Conservation (phyloP, 2,888 invertebrate genomes). For the Nomada ferruginata region DNA sequence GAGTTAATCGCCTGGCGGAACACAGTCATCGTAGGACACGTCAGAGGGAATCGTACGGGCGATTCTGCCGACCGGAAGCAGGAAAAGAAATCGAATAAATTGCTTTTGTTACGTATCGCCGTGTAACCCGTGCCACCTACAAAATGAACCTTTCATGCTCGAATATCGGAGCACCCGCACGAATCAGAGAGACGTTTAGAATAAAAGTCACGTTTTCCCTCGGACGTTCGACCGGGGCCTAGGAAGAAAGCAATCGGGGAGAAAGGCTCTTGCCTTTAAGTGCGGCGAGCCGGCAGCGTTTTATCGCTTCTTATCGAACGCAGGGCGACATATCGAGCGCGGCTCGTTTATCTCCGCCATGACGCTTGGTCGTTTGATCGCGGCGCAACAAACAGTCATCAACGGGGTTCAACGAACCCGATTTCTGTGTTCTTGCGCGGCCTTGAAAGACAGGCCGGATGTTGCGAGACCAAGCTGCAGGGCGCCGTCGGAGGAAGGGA, state of each 20-base stretch:
- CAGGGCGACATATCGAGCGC: conserved; percentile 36
- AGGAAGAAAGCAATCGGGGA: conserved; percentile 26
- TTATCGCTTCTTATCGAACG: conserved; percentile 60
- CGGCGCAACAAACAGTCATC: conserved; percentile 54
- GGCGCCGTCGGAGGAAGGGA: conserved; percentile 26
- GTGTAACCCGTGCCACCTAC: background rate
- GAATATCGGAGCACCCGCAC: too few relatives aligned
- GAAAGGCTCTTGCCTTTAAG: conserved; percentile 13
- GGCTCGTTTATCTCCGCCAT: conserved; percentile 62
- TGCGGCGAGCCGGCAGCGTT: background rate
- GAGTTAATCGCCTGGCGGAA: conserved; percentile 21
- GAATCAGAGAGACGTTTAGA: too few relatives aligned
- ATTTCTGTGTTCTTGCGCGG: conserved; percentile 72
- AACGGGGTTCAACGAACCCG: conserved; percentile 73
- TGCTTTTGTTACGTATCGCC: conserved; percentile 8
- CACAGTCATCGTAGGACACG: conserved; percentile 17
- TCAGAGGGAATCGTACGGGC: conserved; percentile 4
- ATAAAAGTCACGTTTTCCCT: background rate
- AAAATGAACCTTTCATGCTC: background rate
- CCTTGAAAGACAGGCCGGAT: conserved; percentile 74
- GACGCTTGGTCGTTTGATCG: conserved; percentile 66
- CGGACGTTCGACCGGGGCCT: background rate
- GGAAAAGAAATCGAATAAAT: conserved; percentile 20
- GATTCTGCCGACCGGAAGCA: background rate
- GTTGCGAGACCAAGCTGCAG: conserved; percentile 60